Evolutionary conservation across 2,113 vertebrate genomes (phyloP), one percentile per base, ranked within the genome.

Genomic region (Corythornis madagascariensis): DNA sequence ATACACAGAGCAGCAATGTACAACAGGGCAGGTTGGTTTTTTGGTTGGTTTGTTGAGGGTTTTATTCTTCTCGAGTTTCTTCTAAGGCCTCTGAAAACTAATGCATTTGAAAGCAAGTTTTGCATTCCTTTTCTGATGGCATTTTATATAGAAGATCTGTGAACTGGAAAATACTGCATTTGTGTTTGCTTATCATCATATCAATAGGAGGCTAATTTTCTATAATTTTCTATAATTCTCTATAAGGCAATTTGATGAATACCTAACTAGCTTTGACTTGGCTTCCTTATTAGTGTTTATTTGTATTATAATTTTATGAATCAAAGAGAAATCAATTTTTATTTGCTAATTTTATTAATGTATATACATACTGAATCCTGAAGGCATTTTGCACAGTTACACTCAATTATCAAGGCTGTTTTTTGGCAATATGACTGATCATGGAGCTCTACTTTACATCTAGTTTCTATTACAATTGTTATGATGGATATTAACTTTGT

Each of bases 131-230:
- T 93, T 55, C 48, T 88, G 77, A 77, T 21, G 28, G 57, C 11
- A 28, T 61, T 94, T 86, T 69, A 60, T 53, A 72, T 0, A 81
- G 40, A 93, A 75, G 38, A 50, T 65, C 84, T 92, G 48, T 4
- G 15, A 96, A 61, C 40, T 57, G 70, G 35, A 96, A 92, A 88
- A 94, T 72, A 61, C 75, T 24, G 7, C 17, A 24, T 78, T 93
- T 90, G 28, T 76, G 57, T 82, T 90, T 50, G 53, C 13, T 84
- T 94, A 90, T 65, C 45, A 50, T 53, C 29, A 13, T 48, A 89
- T 76, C 90, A 87, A 86, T 17, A 78, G 74, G 29, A 86, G 28
- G 25, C n/a, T 82, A 63, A 88, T 86, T 96, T 79, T 87, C 38
- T 38, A 38, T 38, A 38, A 38, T 38, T 38, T 38, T 38, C 38